phyloP scores from a whole-genome alignment of 2,797 vertebrate species.

The Gadopsis marmoratus region DNA sequence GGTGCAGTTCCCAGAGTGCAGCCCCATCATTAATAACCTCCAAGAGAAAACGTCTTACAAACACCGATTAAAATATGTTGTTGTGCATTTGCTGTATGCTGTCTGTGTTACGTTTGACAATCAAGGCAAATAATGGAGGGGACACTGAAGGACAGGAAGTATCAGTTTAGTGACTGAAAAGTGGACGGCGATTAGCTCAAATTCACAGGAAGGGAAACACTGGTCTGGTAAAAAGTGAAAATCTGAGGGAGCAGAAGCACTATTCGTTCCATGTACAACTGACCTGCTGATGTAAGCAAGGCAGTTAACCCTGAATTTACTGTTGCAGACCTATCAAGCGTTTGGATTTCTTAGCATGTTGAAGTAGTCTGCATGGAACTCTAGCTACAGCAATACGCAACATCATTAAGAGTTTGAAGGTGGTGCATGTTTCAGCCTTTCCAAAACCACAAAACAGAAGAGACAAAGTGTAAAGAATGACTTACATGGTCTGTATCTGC shows the following conservation, averaged over 20 bases:
- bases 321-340: neutral
- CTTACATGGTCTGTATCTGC: neutral
- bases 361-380: neutral
- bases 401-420: neutral
- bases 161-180: constrained; percentile 3
- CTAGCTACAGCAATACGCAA: too few relatives aligned
- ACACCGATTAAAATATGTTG: constrained; percentile 21
- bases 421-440: neutral
- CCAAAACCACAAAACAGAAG: neutral
- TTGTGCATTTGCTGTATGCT: constrained; percentile 1
- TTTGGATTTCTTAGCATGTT: constrained; percentile 2
- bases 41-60: neutral
- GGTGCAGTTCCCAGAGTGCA: constrained; percentile 5
- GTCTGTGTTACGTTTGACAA: constrained; percentile 19
- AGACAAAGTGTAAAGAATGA: neutral
- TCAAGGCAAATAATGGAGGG: neutral
- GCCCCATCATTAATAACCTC: constrained; percentile 45
- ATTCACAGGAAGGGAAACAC: constrained; percentile 1
- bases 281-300: constrained; percentile 3
- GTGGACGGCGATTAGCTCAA: neutral
- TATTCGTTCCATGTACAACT: neutral
- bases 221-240: neutral
- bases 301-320: constrained; percentile 5
- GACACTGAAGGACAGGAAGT: neutral
- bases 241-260: neutral